Evolutionary conservation across 2,113 vertebrate species (phyloP).

Genomic region (Paradisaea rubra): DNA sequence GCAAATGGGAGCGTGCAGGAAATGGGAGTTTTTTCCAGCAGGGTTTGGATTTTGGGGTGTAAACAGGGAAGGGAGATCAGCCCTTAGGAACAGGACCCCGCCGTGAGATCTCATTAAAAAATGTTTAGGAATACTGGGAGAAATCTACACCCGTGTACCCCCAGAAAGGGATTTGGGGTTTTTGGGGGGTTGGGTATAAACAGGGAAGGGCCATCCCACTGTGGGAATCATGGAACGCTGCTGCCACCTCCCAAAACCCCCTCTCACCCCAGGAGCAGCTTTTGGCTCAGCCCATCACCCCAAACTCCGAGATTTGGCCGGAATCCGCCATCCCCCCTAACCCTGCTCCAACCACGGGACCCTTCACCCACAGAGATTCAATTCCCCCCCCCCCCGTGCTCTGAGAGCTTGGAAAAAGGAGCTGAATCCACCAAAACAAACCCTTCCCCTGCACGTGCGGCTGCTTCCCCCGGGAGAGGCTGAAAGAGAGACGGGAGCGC

Average conservation of each 20-base stretch:
- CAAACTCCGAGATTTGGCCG: rapidly evolving
- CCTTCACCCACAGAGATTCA: rapidly evolving
- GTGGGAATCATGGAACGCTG: neutral
- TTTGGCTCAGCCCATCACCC: rapidly evolving
- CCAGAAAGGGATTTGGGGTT: too few species aligned
- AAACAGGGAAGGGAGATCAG: neutral
- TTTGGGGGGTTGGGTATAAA: too few species aligned
- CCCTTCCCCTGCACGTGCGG: neutral
- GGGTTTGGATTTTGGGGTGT: neutral
- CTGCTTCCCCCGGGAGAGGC: slow-evolving; percentile 27
- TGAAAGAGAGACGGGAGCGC: neutral
- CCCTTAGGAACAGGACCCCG: too few species aligned
- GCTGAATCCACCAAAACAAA: slow-evolving; percentile 30
- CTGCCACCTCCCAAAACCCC: neutral
- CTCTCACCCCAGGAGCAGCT: neutral
- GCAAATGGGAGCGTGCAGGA: rapidly evolving
- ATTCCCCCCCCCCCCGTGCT: rapidly evolving
- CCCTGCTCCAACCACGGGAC: neutral
- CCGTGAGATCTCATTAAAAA: too few species aligned
- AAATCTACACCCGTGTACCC: too few species aligned
- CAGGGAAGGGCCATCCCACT: neutral
- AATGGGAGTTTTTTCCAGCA: rapidly evolving
- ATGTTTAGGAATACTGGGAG: too few species aligned
- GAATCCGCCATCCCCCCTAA: neutral
- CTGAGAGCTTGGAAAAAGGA: rapidly evolving